Evolutionary conservation across 2,113 vertebrate genomes (phyloP).

Genomic region (Nesoenas mayeri): DNA sequence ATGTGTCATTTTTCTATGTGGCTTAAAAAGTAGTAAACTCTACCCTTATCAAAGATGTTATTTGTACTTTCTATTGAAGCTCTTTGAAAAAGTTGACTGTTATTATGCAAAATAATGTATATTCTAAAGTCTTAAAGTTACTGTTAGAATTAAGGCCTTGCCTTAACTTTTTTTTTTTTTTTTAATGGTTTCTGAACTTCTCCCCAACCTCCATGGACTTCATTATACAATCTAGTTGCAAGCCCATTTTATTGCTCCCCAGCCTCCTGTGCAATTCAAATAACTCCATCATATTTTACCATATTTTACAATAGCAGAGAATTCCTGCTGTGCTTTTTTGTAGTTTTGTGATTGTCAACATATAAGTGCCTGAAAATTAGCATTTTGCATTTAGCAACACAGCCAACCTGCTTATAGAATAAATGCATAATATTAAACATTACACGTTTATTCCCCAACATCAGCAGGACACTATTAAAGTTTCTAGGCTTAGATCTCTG

Average conservation of each 20-base stretch:
- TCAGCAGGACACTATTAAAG: background rate
- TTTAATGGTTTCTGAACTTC: background rate
- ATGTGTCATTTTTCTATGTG: background rate
- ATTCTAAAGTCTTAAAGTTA: background rate
- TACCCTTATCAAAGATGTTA: background rate
- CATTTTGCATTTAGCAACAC: constrained; percentile 16
- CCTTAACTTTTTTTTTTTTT: background rate
- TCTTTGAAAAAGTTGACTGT: background rate
- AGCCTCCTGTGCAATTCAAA: constrained; percentile 41
- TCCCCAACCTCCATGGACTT: background rate
- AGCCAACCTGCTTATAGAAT: background rate
- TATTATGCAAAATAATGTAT: background rate
- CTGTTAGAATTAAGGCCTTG: background rate
- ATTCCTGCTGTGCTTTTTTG: background rate
- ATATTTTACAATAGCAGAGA: background rate
- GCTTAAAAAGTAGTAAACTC: background rate
- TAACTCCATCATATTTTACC: background rate
- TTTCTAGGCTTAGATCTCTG: background rate
- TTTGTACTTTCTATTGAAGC: background rate
- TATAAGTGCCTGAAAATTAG: background rate
- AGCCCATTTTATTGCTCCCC: constrained; percentile 6
- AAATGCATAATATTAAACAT: background rate
- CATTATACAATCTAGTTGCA: background rate
- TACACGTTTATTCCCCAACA: background rate
- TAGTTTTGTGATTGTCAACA: constrained; percentile 2